phyloP scores from a whole-genome alignment of 2,888 invertebrate species.

The Eueremaeus valkanovi region DNA sequence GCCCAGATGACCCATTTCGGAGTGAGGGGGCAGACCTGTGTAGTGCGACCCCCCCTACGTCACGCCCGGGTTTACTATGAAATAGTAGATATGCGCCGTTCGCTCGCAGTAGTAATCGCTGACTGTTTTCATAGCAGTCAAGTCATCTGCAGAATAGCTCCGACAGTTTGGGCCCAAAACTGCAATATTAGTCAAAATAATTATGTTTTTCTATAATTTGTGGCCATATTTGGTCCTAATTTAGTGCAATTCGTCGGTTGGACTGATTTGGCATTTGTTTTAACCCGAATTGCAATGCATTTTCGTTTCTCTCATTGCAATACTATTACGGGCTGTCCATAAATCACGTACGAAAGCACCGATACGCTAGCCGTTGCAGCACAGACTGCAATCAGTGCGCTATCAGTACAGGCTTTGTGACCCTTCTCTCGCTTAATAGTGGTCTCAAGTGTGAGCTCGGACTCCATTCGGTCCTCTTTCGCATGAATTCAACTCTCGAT shows the following conservation, averaged over 20 bases:
- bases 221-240: not conserved
- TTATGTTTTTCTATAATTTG: not conserved
- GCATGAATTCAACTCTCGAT: no score
- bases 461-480: no score
- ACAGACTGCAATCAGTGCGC: no score
- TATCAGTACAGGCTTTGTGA: not conserved
- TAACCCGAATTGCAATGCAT: not conserved
- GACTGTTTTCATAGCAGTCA: conserved; percentile 29
- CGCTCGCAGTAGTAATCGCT: not conserved
- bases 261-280: not conserved
- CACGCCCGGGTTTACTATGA: conserved; percentile 26
- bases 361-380: not conserved
- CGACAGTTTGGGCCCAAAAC: not conserved
- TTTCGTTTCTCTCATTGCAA: conserved; percentile 3
- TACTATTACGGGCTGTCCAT: not conserved
- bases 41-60: conserved; percentile 9
- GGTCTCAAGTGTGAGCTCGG: no score
- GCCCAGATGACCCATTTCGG: conserved; percentile 20
- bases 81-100: not conserved
- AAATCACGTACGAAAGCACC: not conserved
- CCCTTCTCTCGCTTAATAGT: not conserved
- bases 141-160: conserved; percentile 23
- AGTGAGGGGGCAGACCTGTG: not conserved
- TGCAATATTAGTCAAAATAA: conserved; percentile 13
- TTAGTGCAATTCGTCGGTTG: not conserved